A percentile compares a stretch with the other conserved stretches of the same genome.
These are phyloP conservation scores for Aleiodes sp. DNA, from an alignment of 1,140 invertebrate species.

Conservation along the genomic window DNA sequence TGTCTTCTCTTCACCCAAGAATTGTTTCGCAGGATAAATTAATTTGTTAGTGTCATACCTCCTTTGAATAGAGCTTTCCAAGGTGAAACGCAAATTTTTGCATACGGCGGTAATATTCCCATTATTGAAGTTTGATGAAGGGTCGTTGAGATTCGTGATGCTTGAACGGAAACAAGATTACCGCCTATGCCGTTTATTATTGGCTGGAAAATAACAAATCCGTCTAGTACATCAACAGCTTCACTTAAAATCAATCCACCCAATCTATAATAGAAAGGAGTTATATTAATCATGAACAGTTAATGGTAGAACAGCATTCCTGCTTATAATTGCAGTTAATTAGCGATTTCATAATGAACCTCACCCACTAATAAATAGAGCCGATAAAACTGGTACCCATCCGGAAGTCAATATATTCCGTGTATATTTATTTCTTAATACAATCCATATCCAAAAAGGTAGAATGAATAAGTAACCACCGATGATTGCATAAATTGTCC, in stretches of 20 bases:
- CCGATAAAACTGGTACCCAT: constrained; percentile 86
- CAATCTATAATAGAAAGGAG: constrained; percentile 68
- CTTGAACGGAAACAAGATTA: constrained; percentile 97
- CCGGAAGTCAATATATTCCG: constrained; percentile 80
- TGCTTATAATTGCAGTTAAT: no score
- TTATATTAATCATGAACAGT: constrained; percentile 12
- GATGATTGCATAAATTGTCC: constrained; percentile 74
- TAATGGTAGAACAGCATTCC: constrained; percentile 63
- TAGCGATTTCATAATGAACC: constrained; percentile 15
- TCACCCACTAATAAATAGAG: constrained; percentile 88
- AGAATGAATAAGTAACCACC: constrained; percentile 75
- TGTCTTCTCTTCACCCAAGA: no score
- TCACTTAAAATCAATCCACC: constrained; percentile 84
- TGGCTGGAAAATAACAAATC: constrained; percentile 89
- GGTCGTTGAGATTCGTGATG: constrained; percentile 92
- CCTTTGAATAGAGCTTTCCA: constrained; percentile 83
- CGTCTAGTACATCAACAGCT: constrained; percentile 78
- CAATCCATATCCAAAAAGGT: constrained; percentile 82
- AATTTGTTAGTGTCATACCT: constrained; percentile 66
- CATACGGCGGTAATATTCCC: constrained; percentile 79
- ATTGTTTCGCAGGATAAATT: no score
- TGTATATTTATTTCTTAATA: constrained; percentile 82
- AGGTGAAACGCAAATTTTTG: constrained; percentile 79
- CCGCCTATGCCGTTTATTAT: constrained; percentile 96
- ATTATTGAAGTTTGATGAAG: constrained; percentile 84